Conservation (phyloP, 1,140 invertebrate species). For the Dinoponera quadriceps region DNA sequence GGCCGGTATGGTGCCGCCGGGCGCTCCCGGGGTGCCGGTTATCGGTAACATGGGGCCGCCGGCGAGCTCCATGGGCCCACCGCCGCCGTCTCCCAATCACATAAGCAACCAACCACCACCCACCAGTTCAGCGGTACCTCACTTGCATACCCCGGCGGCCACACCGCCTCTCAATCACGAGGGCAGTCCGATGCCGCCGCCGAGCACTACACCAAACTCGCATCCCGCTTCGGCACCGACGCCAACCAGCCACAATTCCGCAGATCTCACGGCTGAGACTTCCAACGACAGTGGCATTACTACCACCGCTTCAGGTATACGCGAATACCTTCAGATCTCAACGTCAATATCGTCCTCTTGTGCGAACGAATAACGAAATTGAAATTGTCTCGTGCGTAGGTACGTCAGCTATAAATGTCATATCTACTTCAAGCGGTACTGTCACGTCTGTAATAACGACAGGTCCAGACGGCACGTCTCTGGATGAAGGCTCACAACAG, state of each 20-base stretch:
- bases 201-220: conserved; percentile 87
- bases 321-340: conserved; percentile 29
- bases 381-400: conserved; percentile 76
- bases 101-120: conserved; percentile 85
- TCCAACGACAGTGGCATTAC: conserved; percentile 87
- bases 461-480: conserved; percentile 93
- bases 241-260: conserved; percentile 79
- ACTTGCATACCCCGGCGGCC: conserved; percentile 80
- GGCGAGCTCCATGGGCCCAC: conserved; percentile 84
- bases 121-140: conserved; percentile 83
- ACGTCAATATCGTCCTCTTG: neutral
- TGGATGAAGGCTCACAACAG: conserved; percentile 96
- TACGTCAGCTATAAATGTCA: conserved; percentile 82
- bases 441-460: conserved; percentile 95
- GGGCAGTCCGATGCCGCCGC: conserved; percentile 87
- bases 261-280: conserved; percentile 83
- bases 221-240: conserved; percentile 81
- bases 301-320: conserved; percentile 86
- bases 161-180: conserved; percentile 86
- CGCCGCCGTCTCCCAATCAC: conserved; percentile 87
- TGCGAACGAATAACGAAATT: neutral
- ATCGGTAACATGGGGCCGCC: conserved; percentile 84
- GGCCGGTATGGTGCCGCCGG: conserved; percentile 86
- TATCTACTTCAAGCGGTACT: conserved; percentile 87
- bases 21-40: conserved; percentile 80